Evolutionary conservation across 2,113 vertebrate species (phyloP), one percentile per base, ranked within the genome.

Genomic region (Catharus fuscescens): DNA sequence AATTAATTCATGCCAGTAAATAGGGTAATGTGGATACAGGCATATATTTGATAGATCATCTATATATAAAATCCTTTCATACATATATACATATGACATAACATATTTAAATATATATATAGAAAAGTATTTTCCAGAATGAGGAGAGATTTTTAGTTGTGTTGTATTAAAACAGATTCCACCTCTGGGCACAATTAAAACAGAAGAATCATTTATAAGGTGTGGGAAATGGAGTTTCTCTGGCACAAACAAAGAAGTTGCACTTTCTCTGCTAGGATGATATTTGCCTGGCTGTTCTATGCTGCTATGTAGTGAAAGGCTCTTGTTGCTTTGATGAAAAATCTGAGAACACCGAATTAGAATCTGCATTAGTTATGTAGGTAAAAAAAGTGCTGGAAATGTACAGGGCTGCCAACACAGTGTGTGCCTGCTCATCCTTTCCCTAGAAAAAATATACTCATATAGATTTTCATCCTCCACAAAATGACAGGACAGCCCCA

Each of bases 291-390:
- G 13, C 79, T 90, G 60, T 54, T 95, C 23, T 42, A 12, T 10
- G 40, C 91, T 79, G 65, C 69, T 92, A 65, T 36, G 44, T 6
- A 45, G 48, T 8, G 6, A 14, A 21, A 81, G 53, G 48, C 70
- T 64, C 71, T 95, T 60, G 36, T 70, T 92, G 79, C 59, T 92
- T 90, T 82, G 82, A 64, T 50, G 85, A 50, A 82, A 90, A 90
- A 70, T 80, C 50, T 54, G 54, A 65, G 60, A 66, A 54, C 38
- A 42, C 52, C 26, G 18, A 82, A 83, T 83, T 42, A 92, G 54
- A 82, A 34, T 31, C 82, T 77, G 62, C 82, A 77, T 90, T 80
- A 70, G 74, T 88, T 70, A 88, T 2, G 4, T 19, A n/a, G 42
- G 76, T 80, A 32, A 70, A 94, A 81, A 81, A 84, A 62, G 10